Base-by-base conservation (phyloP, 2,888 invertebrate genomes). In the Pterostichus madidus region DNA sequence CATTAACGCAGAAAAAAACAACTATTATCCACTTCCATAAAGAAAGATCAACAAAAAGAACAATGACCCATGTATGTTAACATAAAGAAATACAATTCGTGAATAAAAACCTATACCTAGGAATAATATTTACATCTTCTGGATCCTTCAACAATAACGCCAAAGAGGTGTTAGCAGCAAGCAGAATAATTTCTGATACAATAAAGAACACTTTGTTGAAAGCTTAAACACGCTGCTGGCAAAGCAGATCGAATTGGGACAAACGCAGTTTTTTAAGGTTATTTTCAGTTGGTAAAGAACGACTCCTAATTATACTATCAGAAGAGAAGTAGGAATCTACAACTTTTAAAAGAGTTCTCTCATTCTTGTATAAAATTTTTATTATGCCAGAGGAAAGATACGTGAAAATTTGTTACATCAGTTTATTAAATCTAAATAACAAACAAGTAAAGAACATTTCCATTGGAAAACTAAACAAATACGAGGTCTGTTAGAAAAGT, bases 131-230 rank as follows among this genome's bases (percentile, higher is more conserved):
- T 15, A 13, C 53, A 53, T n/a, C 7, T 15, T 59, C 11, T 31
- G 59, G 59, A 2, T 59, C 17, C 8, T 59, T 17, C 59, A 59
- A 59, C 31, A 10, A 31, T 6, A 59, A 59, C n/a, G n/a, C n/a
- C n/a, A n/a, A n/a, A n/a, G n/a, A n/a, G n/a, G n/a, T n/a, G n/a
- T n/a, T n/a, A n/a, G n/a, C n/a, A n/a, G n/a, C n/a, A n/a, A n/a
- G n/a, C n/a, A n/a, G n/a, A n/a, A n/a, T n/a, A n/a, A n/a, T n/a
- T n/a, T n/a, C n/a, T 31, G 17, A 44, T 2, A 35, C 46, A 17
- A 15, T 39, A n/a, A 71, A 71, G 13, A 71, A 59, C 17, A 68
- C 68, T 7, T 13, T 68, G 39, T 44, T 68, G 15, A 68, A 68
- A 39, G 39, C 68, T 44, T 11, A n/a, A 68, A 39, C 39, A 11